phyloP scores from a whole-genome alignment of 2,113 vertebrate genomes.

The cat (Felis catus) region DNA sequence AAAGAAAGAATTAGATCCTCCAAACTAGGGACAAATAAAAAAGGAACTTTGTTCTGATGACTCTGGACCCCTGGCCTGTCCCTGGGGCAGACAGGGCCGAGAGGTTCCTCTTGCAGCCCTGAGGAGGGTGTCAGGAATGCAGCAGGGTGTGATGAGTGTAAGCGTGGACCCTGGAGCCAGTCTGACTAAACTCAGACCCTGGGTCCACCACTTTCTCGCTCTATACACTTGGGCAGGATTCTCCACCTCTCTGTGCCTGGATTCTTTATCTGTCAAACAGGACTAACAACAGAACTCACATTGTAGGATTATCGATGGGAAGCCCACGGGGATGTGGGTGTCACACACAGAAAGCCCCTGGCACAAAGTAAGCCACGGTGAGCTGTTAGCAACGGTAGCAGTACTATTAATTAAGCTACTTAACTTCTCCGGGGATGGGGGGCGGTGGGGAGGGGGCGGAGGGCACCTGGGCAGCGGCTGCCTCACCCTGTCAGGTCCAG shows the following conservation, averaged over 20 bases:
- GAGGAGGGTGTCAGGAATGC: background rate
- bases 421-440: background rate
- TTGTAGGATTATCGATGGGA: background rate
- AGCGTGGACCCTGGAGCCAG: background rate
- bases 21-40: background rate
- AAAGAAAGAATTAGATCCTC: background rate
- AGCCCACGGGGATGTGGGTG: background rate
- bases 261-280: background rate
- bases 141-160: background rate
- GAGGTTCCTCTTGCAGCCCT: background rate
- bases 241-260: background rate
- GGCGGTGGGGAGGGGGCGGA: too few species aligned
- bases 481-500: too few species aligned
- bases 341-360: background rate
- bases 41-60: background rate
- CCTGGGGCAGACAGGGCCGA: background rate
- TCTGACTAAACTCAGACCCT: background rate
- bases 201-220: background rate
- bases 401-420: background rate
- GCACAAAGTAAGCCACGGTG: background rate
- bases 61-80: background rate
- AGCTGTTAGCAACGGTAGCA: rapidly evolving
- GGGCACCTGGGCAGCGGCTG: background rate
- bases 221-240: background rate
- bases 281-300: background rate